A percentile compares a stretch with the other conserved stretches of the same genome.
These are phyloP conservation scores for Acrossocheilus wenchowensis DNA, from an alignment of 2,797 vertebrate genomes.

Conservation along the genomic window DNA sequence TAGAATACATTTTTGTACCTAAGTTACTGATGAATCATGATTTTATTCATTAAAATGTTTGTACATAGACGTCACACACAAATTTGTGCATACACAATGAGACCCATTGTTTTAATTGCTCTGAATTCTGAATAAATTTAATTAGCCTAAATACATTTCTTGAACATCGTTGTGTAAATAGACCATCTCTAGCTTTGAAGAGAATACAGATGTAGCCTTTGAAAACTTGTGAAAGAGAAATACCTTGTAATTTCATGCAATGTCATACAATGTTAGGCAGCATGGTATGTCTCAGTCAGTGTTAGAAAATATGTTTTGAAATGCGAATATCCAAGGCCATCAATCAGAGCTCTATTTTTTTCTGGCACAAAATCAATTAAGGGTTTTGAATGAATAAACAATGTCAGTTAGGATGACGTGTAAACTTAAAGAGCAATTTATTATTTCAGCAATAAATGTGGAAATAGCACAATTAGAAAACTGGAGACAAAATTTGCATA, in stretches of 20 bases:
- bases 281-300: not conserved
- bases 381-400: not conserved
- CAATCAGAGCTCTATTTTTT: not conserved
- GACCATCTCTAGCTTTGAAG: not conserved
- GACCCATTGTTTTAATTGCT: not conserved
- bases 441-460: not conserved
- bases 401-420: not conserved
- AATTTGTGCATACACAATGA: not conserved
- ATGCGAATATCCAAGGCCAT: not conserved
- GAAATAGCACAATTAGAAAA: not conserved
- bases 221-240: not conserved
- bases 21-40: not conserved
- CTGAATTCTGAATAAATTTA: not conserved
- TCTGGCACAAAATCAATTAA: not conserved
- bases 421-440: not conserved
- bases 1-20: not conserved
- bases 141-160: not conserved
- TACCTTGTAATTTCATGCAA: not conserved
- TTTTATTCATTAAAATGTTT: not conserved
- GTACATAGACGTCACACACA: not conserved
- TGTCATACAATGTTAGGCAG: not conserved
- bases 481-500: not conserved
- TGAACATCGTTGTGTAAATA: not conserved
- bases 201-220: slow-evolving; percentile 17
- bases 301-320: not conserved